Conservation (phyloP, 2,113 vertebrate species). For the Silurus meridionalis region DNA sequence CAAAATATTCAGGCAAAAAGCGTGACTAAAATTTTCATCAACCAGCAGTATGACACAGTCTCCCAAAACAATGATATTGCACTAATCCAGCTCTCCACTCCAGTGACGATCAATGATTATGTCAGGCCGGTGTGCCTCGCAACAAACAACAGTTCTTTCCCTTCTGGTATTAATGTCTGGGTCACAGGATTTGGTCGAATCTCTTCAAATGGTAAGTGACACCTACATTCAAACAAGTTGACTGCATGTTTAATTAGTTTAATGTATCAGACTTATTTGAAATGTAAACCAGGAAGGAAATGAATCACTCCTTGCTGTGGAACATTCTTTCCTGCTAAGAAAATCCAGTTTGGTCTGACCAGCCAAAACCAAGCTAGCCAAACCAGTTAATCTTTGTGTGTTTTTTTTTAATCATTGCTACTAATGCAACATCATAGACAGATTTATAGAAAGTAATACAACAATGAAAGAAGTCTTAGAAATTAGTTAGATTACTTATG, state of each 20-base stretch:
- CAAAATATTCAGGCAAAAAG: accelerated
- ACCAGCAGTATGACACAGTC: constrained; percentile 49
- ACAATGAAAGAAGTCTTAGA: too few relatives aligned
- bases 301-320: background rate
- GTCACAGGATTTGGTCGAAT: constrained; percentile 80
- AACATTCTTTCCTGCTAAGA: background rate
- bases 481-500: background rate
- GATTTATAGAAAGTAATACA: background rate
- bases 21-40: constrained; percentile 38
- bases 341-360: too few relatives aligned
- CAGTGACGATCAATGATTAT: constrained; percentile 61
- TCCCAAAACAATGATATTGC: constrained; percentile 71
- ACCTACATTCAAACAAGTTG: background rate
- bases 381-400: too few relatives aligned
- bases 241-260: background rate
- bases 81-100: constrained; percentile 61
- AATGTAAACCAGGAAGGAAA: background rate
- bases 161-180: constrained; percentile 58
- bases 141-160: constrained; percentile 51
- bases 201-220: background rate
- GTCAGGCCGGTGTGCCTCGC: constrained; percentile 79
- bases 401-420: too few relatives aligned
- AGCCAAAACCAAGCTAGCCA: too few relatives aligned
- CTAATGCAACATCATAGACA: background rate
- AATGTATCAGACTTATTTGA: background rate